These are phyloP conservation scores for Emydocephalus ijimae DNA, from an alignment of 2,113 vertebrate species.

Conservation along the genomic window DNA sequence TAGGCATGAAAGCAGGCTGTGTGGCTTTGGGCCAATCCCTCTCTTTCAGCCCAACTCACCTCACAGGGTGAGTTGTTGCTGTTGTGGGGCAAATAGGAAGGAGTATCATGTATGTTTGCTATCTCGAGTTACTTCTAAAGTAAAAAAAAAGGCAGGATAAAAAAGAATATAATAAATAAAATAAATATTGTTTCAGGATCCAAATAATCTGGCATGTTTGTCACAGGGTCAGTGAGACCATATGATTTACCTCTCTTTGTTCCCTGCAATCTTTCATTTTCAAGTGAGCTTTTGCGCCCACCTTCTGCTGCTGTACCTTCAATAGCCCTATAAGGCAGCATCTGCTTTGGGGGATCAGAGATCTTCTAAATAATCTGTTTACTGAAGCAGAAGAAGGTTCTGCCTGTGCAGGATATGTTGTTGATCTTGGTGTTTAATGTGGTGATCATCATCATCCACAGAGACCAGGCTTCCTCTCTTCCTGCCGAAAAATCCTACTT, in stretches of 20 bases:
- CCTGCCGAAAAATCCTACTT: neutral
- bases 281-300: neutral
- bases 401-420: neutral
- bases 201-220: neutral
- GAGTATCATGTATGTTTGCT: neutral
- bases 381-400: neutral
- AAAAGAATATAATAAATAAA: too few relatives aligned
- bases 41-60: too few relatives aligned
- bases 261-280: neutral
- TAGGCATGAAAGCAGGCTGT: too few relatives aligned
- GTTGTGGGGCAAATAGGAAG: neutral
- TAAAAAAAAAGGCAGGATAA: neutral
- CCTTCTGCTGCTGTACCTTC: neutral
- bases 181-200: conserved; percentile 10
- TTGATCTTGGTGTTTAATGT: neutral
- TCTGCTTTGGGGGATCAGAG: neutral
- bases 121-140: neutral
- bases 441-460: neutral
- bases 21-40: too few relatives aligned
- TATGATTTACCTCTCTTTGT: neutral
- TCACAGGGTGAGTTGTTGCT: neutral
- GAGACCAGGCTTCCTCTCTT: neutral
- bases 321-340: neutral
- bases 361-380: neutral
- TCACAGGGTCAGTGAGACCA: neutral